A percentile compares a stretch with the other conserved stretches of the same genome.
phyloP scores from a whole-genome alignment of 2,113 vertebrate genomes.

The Coptodon bakossiorum region DNA sequence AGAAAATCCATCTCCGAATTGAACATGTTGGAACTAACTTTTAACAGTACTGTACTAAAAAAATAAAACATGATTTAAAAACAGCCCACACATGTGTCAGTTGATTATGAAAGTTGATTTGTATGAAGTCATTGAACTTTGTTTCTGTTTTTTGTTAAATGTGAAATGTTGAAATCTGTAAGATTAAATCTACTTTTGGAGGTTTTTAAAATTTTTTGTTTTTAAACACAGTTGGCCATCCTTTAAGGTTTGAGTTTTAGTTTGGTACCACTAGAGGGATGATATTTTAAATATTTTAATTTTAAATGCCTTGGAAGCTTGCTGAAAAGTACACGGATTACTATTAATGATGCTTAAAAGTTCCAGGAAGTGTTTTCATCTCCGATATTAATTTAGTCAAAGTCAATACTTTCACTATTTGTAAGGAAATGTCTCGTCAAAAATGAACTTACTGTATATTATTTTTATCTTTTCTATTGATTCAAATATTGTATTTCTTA shows the following conservation, averaged over 20 bases:
- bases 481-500: neutral
- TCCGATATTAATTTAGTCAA: neutral
- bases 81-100: constrained; percentile 18
- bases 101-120: constrained; percentile 23
- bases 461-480: neutral
- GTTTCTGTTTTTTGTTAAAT: neutral
- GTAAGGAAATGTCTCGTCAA: neutral
- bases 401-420: neutral
- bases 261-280: neutral
- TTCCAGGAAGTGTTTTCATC: neutral
- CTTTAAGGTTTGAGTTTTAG: neutral
- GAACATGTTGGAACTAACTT: constrained; percentile 74
- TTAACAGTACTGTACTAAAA: constrained; percentile 77
- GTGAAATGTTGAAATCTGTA: neutral
- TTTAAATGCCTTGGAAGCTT: neutral
- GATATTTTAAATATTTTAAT: neutral
- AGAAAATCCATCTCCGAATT: constrained; percentile 58
- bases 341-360: neutral
- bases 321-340: neutral
- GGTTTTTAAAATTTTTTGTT: neutral
- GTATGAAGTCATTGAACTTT: neutral
- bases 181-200: neutral
- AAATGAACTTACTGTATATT: neutral
- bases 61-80: constrained; percentile 67
- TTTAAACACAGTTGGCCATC: neutral